Percentiles rank a stretch among this genome's conserved stretches.
Evolutionary conservation across 2,113 vertebrate genomes (phyloP).

Genomic region (Catagonus wagneri): DNA sequence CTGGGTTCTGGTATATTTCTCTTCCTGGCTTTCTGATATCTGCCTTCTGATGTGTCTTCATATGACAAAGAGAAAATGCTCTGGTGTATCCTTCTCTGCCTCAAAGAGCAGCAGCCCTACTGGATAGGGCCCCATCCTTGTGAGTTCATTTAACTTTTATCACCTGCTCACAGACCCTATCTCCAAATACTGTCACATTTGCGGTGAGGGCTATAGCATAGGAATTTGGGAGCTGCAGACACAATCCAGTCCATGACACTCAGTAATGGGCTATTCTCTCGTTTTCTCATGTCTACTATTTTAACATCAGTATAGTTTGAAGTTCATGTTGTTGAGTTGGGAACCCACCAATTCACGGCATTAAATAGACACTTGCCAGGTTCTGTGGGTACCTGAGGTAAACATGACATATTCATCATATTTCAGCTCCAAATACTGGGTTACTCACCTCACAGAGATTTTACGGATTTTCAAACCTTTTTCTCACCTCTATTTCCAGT

Average conservation of each 20-base stretch:
- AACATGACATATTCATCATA: neutral
- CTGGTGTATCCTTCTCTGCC: neutral
- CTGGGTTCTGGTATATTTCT: neutral
- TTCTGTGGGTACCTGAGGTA: neutral
- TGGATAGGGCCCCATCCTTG: accelerated
- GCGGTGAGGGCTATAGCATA: neutral
- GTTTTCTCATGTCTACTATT: neutral
- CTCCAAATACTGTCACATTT: neutral
- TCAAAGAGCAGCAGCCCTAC: neutral
- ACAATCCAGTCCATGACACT: neutral
- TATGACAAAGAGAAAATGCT: accelerated
- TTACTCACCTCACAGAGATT: neutral
- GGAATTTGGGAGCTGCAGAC: neutral
- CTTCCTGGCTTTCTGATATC: neutral
- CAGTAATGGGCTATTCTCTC: neutral
- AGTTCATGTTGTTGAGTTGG: neutral
- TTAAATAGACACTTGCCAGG: neutral
- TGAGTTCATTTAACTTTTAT: neutral
- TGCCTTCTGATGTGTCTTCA: accelerated
- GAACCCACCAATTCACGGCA: neutral
- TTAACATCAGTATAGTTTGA: neutral
- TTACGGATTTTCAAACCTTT: slow-evolving; percentile 42
- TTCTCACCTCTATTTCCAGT: neutral
- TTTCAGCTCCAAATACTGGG: neutral
- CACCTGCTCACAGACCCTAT: accelerated